Evolutionary conservation across 2,797 vertebrate genomes (phyloP).

Genomic region (Microchirus variegatus): DNA sequence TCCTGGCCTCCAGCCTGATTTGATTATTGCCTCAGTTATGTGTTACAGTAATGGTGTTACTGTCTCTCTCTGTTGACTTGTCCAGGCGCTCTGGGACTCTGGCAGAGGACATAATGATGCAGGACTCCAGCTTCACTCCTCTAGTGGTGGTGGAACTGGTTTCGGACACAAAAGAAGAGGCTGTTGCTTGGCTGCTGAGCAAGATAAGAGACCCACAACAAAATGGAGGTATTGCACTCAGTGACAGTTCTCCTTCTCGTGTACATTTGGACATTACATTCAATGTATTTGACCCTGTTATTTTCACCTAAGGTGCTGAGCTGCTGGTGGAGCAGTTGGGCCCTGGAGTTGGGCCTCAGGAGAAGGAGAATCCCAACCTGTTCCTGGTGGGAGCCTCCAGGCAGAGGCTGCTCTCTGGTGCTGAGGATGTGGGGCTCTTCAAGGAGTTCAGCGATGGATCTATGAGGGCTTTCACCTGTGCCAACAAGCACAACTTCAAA

Average conservation of each 20-base stretch:
- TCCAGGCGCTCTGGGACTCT: slow-evolving; percentile 16
- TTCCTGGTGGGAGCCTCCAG: slow-evolving; percentile 88
- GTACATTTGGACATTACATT: too few relatives aligned
- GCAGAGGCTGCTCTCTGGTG: slow-evolving; percentile 87
- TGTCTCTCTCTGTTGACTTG: neutral
- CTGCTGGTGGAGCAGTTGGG: slow-evolving; percentile 86
- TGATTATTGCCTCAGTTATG: too few relatives aligned
- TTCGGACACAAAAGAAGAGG: slow-evolving; percentile 85
- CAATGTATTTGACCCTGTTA: neutral
- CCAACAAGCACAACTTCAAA: slow-evolving; percentile 87
- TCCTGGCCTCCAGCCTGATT: too few relatives aligned
- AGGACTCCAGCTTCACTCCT: slow-evolving; percentile 80
- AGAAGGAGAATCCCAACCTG: slow-evolving; percentile 84
- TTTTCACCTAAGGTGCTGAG: slow-evolving; percentile 83
- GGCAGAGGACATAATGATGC: slow-evolving; percentile 59
- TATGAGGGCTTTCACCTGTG: slow-evolving; percentile 90
- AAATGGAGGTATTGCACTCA: slow-evolving; percentile 84
- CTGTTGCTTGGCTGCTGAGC: slow-evolving; percentile 87
- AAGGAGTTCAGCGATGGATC: slow-evolving; percentile 90
- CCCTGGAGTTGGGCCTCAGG: slow-evolving; percentile 63
- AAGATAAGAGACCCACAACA: slow-evolving; percentile 87
- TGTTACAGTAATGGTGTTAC: too few relatives aligned
- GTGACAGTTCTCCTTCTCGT: neutral
- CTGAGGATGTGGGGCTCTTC: slow-evolving; percentile 90
- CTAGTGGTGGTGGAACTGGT: slow-evolving; percentile 91